phyloP scores from a whole-genome alignment of 1,140 invertebrate species.

The Belonocnema kinseyi region DNA sequence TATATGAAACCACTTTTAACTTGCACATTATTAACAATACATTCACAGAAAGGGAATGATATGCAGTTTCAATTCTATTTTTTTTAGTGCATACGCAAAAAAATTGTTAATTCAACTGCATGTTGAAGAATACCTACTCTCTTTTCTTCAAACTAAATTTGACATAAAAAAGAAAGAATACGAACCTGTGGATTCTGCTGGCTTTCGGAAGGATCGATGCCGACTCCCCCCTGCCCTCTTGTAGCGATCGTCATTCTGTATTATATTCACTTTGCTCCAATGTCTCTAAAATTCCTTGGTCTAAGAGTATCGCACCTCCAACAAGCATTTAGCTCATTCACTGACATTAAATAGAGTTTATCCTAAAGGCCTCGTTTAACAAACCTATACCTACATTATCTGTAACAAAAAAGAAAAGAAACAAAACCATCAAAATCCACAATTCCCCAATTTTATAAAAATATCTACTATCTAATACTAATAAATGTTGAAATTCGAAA shows the following conservation, averaged over 20 bases:
- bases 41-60: too few relatives aligned
- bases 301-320: slow-evolving; percentile 65
- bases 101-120: too few relatives aligned
- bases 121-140: too few relatives aligned
- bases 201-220: slow-evolving; percentile 77
- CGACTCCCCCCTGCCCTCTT: slow-evolving; percentile 79
- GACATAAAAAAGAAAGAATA: slow-evolving; percentile 23
- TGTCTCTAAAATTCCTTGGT: slow-evolving; percentile 60
- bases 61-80: too few relatives aligned
- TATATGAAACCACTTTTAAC: too few relatives aligned
- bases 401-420: slow-evolving; percentile 61
- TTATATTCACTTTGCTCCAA: slow-evolving; percentile 52
- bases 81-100: too few relatives aligned
- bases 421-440: background rate
- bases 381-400: slow-evolving; percentile 75
- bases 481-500: too few relatives aligned
- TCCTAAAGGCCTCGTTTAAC: slow-evolving; percentile 72
- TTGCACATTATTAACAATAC: too few relatives aligned
- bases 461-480: too few relatives aligned
- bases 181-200: slow-evolving; percentile 77
- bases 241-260: slow-evolving; percentile 79
- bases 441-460: background rate
- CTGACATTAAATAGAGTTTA: slow-evolving; percentile 74
- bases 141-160: too few relatives aligned
- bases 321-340: slow-evolving; percentile 71